Base-by-base conservation (phyloP, 2,113 vertebrate genomes). In the Coptodon rendalli region DNA sequence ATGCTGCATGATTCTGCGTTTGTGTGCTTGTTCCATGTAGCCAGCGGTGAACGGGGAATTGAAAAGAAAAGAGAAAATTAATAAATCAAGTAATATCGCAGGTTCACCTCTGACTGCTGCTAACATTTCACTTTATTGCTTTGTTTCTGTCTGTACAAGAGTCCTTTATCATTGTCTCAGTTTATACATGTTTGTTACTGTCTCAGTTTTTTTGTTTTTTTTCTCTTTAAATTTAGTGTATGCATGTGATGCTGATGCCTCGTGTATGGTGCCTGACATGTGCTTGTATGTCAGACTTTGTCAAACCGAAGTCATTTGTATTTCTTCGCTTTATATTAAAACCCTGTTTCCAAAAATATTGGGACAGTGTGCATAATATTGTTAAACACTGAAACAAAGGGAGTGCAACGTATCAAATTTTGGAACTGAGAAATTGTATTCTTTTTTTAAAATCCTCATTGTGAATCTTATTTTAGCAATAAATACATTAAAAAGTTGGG, bases 1-100 rank as follows among this genome's bases (percentile, higher is more conserved):
- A 90, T 91, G 71, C 78, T 86, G 91, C 94, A 93, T 93, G 91
- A 56, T 43, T 80, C 56, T 63, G 50, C 50, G 24, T 90, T 19
- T 91, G 34, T 81, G 53, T 91, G 86, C 85, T 71, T 86, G 4
- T 84, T 80, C 9, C 71, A 31, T 76, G 45, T 9, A 7, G 17
- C 63, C 63, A 83, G 78, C 22, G 81, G 52, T 88, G 84, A 48
- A 80, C n/a, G 43, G 52, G 61, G 16, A 82, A 57, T 50, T 50
- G 14, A 45, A 24, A 38, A 24, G 50, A 36, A 10, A 34, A 79
- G 38, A 52, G 7, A 6, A 38, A 34, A 66, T 6, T 50, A 48
- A 82, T 9, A 50, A 31, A 50, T 78, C 45, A 52, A 52, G 73
- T 34, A 52, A 19, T 78, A 52, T 82, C 9, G 86, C 40, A 81